Percentiles rank a stretch among this genome's conserved stretches.
Evolutionary conservation across 1,140 invertebrate species (phyloP).

Genomic region (Drosophila nasuta): DNA sequence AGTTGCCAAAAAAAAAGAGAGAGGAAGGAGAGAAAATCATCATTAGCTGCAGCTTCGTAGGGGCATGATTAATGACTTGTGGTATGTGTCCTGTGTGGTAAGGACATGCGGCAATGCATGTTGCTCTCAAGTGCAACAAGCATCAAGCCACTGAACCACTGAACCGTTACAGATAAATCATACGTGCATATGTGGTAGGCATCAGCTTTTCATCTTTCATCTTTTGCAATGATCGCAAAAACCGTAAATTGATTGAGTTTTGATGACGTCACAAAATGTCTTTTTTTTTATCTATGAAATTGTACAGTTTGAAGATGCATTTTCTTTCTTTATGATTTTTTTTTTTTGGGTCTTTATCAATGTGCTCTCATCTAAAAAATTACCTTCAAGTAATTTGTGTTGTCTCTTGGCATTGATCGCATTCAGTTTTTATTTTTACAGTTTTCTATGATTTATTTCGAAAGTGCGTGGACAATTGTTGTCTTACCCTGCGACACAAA

Average conservation of each 20-base stretch:
- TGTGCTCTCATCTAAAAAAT: conserved; percentile 78
- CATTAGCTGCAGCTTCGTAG: conserved; percentile 57
- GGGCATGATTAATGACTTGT: conserved; percentile 69
- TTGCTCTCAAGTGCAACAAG: conserved; percentile 69
- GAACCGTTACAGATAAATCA: conserved; percentile 75
- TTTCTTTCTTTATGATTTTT: conserved; percentile 36
- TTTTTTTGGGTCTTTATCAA: conserved; percentile 63
- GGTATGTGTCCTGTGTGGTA: conserved; percentile 8
- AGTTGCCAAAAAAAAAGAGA: conserved; percentile 47
- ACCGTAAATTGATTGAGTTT: conserved; percentile 79
- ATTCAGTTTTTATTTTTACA: conserved; percentile 27
- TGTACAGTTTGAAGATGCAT: conserved; percentile 27
- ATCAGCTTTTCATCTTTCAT: conserved; percentile 36
- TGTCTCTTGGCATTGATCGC: conserved; percentile 46
- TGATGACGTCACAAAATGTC: conserved; percentile 67
- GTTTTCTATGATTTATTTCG: conserved; percentile 67
- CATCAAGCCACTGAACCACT: conserved; percentile 35
- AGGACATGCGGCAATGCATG: conserved; percentile 57
- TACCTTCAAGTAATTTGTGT: conserved; percentile 77
- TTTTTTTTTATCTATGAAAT: conserved; percentile 14
- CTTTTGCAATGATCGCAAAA: conserved; percentile 35
- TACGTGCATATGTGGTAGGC: conserved; percentile 30
- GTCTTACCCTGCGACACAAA: conserved; percentile 39
- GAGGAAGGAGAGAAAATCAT: conserved; percentile 38
- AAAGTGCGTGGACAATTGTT: conserved; percentile 45